A percentile compares a stretch with the other conserved stretches of the same genome.
These are phyloP conservation scores for Ceyx melanurus DNA, from an alignment of 2,113 vertebrate genomes.

Conservation along the genomic window DNA sequence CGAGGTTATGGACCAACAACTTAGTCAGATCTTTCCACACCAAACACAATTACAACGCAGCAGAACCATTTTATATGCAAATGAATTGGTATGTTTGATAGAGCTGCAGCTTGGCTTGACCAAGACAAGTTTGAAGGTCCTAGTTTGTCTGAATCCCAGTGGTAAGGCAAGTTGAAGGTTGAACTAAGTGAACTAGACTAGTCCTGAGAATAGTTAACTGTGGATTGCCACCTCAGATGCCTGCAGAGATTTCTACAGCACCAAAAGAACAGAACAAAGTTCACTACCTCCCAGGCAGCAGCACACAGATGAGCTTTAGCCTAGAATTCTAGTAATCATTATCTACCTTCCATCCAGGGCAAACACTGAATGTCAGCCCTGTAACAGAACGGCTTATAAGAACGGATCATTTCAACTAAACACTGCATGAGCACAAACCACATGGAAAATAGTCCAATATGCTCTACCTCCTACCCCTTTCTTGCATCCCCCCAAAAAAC, in stretches of 20 bases:
- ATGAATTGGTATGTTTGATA: fast-evolving
- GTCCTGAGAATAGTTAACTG: neutral
- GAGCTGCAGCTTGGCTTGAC: neutral
- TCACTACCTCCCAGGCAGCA: neutral
- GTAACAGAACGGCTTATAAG: neutral
- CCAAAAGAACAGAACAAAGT: neutral
- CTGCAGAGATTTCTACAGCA: neutral
- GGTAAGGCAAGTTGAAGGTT: neutral
- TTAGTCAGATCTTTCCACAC: neutral
- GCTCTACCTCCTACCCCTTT: neutral
- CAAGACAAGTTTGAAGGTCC: neutral
- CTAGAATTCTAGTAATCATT: neutral
- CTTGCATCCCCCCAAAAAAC: fast-evolving
- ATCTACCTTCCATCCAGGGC: neutral
- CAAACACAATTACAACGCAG: neutral
- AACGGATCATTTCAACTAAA: neutral
- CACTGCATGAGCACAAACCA: fast-evolving
- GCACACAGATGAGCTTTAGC: neutral
- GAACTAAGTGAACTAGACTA: neutral
- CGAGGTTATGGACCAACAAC: neutral
- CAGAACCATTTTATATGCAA: neutral
- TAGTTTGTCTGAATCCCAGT: neutral
- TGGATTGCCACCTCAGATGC: neutral
- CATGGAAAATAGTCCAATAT: neutral
- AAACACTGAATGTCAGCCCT: neutral